These are phyloP conservation scores for Battus philenor DNA, from an alignment of 1,140 invertebrate species.

Conservation along the genomic window DNA sequence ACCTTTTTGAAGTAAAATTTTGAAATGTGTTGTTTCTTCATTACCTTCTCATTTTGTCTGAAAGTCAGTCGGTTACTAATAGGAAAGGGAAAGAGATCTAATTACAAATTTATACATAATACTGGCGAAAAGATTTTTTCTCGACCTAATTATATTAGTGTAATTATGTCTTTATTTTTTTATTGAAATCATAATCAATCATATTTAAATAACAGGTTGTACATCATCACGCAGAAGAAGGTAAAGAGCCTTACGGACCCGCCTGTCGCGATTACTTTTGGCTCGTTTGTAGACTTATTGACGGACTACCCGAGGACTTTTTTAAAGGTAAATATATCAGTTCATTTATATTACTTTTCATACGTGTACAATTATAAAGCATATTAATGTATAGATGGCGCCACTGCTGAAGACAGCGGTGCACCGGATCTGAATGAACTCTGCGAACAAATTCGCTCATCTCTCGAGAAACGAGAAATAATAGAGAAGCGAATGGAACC, in stretches of 20 bases:
- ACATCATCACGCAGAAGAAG: conserved; percentile 81
- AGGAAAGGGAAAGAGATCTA: too few relatives aligned
- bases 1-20: too few relatives aligned
- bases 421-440: conserved; percentile 78
- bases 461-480: conserved; percentile 86
- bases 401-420: conserved; percentile 66
- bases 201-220: conserved; percentile 33
- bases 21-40: too few relatives aligned
- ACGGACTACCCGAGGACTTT: conserved; percentile 87
- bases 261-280: conserved; percentile 96
- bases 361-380: background rate
- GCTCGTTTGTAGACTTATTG: conserved; percentile 91
- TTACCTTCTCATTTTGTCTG: too few relatives aligned
- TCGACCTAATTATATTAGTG: too few relatives aligned
- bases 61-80: too few relatives aligned
- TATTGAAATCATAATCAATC: too few relatives aligned
- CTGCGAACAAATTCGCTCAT: conserved; percentile 84
- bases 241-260: conserved; percentile 94
- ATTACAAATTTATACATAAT: too few relatives aligned
- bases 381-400: conserved; percentile 47
- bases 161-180: too few relatives aligned
- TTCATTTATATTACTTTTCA: background rate
- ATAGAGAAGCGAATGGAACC: conserved; percentile 87
- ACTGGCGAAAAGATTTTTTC: too few relatives aligned
- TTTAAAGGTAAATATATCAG: conserved; percentile 82